Evolutionary conservation across 2,113 vertebrate genomes (phyloP).

Genomic region (Cyanocitta stelleri): DNA sequence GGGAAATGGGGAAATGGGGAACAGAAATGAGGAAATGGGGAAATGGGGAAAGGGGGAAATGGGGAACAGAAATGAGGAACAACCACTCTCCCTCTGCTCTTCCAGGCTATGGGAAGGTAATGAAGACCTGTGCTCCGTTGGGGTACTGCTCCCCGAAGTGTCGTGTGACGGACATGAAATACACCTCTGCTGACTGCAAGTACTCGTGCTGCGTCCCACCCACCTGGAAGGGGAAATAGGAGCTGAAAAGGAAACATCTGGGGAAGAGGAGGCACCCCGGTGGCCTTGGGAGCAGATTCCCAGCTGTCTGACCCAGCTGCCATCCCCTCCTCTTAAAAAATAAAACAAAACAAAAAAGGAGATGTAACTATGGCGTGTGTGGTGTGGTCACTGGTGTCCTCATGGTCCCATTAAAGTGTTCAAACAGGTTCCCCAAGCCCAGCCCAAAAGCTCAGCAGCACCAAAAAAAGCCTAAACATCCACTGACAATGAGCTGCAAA

Average conservation of each 20-base stretch:
- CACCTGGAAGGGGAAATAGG: neutral
- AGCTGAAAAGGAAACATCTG: neutral
- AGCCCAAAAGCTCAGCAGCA: neutral
- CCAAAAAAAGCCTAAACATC: neutral
- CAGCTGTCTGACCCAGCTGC: neutral
- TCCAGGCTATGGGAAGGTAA: neutral
- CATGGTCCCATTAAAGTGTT: accelerated
- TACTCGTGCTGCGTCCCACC: neutral
- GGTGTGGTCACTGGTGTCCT: neutral
- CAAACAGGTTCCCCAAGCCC: neutral
- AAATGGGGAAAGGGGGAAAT: neutral
- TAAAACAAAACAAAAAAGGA: neutral
- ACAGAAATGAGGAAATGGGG: neutral
- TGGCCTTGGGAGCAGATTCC: neutral
- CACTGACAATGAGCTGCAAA: neutral
- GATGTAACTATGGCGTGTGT: neutral
- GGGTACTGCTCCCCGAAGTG: neutral
- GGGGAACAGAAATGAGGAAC: neutral
- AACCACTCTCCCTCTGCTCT: neutral
- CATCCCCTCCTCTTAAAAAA: neutral
- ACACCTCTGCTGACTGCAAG: neutral
- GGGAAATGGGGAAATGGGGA: neutral
- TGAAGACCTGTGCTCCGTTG: neutral
- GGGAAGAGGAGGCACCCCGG: neutral
- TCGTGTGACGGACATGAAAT: accelerated